Evolutionary conservation across 2,113 vertebrate genomes (phyloP), one percentile per base, ranked within the genome.

Genomic region (Globicephala melas): DNA sequence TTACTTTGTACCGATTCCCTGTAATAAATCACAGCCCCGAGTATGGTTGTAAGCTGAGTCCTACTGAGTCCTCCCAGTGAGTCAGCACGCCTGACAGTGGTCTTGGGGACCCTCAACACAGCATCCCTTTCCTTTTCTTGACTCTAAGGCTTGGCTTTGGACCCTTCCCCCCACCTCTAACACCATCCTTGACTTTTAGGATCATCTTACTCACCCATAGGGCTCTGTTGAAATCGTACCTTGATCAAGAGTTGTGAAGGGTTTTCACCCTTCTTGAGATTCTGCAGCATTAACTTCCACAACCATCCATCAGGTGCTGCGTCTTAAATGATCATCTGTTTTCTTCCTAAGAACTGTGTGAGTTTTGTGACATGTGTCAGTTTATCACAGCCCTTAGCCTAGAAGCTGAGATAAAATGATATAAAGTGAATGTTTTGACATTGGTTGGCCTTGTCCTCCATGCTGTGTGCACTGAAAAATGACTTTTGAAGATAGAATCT

Each of bases 371-470:
- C 80, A 70, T 6, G 12, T 87, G 70, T 94, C 95, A 82, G 3
- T 77, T 58, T 62, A 68, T 92, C 58, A 92, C 80, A 92, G 74
- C 33, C 1, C 9, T 80, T 65, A 67, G 79, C 65, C 92, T 60
- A 87, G n/a, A 73, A 96, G 67, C 88, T 71, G 80, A 92, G 87
- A 96, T 84, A 87, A 96, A 97, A 96, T 4, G 38, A 76, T 80
- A n/a, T 6, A 33, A 97, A 95, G 87, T 4, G 76, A 73, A 47
- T n/a, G 87, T 88, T 92, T 96, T 95, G 87, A 96, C 96, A 94
- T 36, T 73, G 95, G 80, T 77, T 74, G 92, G 87, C 73, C 55
- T 95, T 94, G 68, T 95, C 86, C 95, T 95, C 14, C 13, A 31
- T 38, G 41, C 63, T 50, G 31, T 81, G 38, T 81, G 86, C 84